phyloP scores from a whole-genome alignment of 1,140 invertebrate species.

The Linepithema humile region DNA sequence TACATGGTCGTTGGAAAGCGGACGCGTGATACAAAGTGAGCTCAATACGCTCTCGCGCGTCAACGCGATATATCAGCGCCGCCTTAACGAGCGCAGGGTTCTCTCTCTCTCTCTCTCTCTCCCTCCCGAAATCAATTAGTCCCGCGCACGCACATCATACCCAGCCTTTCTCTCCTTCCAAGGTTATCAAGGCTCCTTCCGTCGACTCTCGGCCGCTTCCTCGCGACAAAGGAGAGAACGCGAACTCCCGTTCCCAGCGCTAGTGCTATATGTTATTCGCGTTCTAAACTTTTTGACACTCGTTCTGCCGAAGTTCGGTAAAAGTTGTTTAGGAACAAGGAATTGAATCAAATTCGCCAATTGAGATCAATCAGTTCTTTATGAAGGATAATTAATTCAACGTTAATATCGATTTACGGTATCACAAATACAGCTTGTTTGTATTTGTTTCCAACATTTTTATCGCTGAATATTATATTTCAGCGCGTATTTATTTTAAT shows the following conservation, averaged over 20 bases:
- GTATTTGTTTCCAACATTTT: neutral
- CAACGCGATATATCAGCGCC: constrained; percentile 43
- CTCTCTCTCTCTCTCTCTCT: neutral
- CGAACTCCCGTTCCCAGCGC: neutral
- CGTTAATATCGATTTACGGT: neutral
- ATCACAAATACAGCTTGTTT: no score
- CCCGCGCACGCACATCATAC: constrained; percentile 31
- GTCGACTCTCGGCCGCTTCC: constrained; percentile 29
- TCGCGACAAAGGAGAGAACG: constrained; percentile 43
- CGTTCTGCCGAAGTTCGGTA: neutral
- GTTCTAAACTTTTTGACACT: constrained; percentile 3
- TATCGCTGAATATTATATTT: neutral
- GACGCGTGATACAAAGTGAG: constrained; percentile 18
- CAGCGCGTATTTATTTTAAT: neutral
- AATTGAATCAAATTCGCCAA: neutral
- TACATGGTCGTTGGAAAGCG: constrained; percentile 47
- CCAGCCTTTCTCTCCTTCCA: constrained; percentile 55
- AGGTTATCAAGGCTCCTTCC: constrained; percentile 49
- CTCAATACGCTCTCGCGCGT: constrained; percentile 36
- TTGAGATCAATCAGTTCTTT: neutral
- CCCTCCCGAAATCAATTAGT: constrained; percentile 44
- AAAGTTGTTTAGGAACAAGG: neutral
- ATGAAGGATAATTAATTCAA: neutral
- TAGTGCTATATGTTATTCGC: neutral
- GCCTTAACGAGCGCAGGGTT: constrained; percentile 38